Evolutionary conservation across 1,140 invertebrate species (phyloP), one percentile per base, ranked within the genome.

Genomic region (Anadara kagoshimensis): DNA sequence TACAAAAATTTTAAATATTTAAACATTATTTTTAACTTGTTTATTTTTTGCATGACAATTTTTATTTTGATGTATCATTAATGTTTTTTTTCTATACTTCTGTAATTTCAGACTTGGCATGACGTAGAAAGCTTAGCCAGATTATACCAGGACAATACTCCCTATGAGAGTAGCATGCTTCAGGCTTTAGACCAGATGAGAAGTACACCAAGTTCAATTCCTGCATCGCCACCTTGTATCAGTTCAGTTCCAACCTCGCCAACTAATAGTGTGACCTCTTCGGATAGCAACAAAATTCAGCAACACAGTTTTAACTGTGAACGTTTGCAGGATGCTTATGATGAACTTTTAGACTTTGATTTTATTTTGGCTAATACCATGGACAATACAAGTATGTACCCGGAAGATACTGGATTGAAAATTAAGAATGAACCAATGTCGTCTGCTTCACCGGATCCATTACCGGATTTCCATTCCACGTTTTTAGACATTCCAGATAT

Each of bases 401-500:
- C 78, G 2, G 84, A 87, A 47, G 85, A 88, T 41, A 67, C 56
- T 29, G 53, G 68, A 57, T 51, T 77, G 57, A 84, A 83, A 73
- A 74, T 86, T 20, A 87, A 84, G 56, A 78, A 83, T 58, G 82
- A 85, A 29, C 67, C 64, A 22, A n/a, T 61, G 11, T 22, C 36
- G 11, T 22, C 36, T n/a, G 59, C 54, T 36, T n/a, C 59, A 12
- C 59, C 59, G 2, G 82, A 85, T 24, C 61, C 80, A 14, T 70
- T 88, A 44, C 86, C 87, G 16, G 84, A 87, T 70, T 87, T 88
- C 59, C 81, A 83, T 68, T 87, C 87, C 12, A 83, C 86, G 7
- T 88, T 88, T 72, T 56, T 88, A 57, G 86, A 87, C 70, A 86
- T 87, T 78, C 87, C 87, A 29, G 86, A 87, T 62, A 87, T 88